phyloP scores from a whole-genome alignment of 1,140 invertebrate species.

The Leptinotarsa texana region DNA sequence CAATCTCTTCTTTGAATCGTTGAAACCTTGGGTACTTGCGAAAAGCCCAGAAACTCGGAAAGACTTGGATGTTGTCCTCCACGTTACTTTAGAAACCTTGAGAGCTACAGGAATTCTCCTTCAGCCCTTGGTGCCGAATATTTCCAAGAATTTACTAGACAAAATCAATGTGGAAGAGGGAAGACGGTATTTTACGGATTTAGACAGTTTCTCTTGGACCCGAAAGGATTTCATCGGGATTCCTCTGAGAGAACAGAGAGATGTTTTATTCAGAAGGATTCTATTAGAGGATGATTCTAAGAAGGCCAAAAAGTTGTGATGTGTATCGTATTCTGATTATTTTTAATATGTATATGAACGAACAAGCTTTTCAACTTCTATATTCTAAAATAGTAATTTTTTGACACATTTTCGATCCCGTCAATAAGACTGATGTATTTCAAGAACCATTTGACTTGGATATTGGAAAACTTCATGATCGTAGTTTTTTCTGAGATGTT shows the following conservation, averaged over 20 bases:
- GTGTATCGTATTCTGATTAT: too few species aligned
- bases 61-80: conserved; percentile 74
- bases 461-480: too few species aligned
- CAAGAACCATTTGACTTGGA: too few species aligned
- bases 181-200: conserved; percentile 61
- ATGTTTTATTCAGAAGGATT: conserved; percentile 53
- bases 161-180: conserved; percentile 64
- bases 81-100: conserved; percentile 81
- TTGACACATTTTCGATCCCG: too few species aligned
- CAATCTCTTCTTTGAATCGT: conserved; percentile 84
- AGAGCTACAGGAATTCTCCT: conserved; percentile 78
- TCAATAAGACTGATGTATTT: too few species aligned
- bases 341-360: too few species aligned
- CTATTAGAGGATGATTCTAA: conserved; percentile 33
- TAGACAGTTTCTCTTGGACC: conserved; percentile 54
- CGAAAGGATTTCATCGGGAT: conserved; percentile 43
- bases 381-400: too few species aligned
- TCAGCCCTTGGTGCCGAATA: conserved; percentile 81
- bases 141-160: conserved; percentile 68
- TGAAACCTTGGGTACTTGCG: conserved; percentile 87
- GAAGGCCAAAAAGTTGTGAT: conserved; percentile 19
- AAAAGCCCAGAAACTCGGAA: conserved; percentile 56
- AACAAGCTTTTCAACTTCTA: too few species aligned
- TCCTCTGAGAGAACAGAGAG: conserved; percentile 39
- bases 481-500: too few species aligned